Evolutionary conservation across 2,113 vertebrate genomes (phyloP).

Genomic region (Corythoichthys intestinalis): DNA sequence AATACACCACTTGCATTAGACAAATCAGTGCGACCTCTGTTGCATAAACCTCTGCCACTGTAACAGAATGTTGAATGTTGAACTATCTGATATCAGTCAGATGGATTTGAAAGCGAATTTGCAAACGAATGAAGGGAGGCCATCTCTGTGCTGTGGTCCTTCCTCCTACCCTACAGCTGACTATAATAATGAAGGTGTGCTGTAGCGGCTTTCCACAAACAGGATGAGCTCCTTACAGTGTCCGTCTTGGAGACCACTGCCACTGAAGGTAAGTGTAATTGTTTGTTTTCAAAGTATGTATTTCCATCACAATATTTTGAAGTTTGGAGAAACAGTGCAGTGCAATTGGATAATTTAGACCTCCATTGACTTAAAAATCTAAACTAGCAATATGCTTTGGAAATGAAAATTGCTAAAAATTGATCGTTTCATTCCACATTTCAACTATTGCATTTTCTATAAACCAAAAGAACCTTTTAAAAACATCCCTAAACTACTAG

Average conservation of each 20-base stretch:
- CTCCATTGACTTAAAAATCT: not conserved
- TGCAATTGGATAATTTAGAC: not conserved
- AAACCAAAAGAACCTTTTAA: not conserved
- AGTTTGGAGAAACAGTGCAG: not conserved
- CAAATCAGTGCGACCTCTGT: not conserved
- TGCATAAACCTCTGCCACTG: slow-evolving; percentile 4
- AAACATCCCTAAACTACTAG: not conserved
- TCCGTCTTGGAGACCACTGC: slow-evolving; percentile 7
- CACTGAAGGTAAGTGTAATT: slow-evolving; percentile 45
- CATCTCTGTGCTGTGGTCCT: not conserved
- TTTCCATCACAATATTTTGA: not conserved
- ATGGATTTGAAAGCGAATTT: slow-evolving; percentile 11
- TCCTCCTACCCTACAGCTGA: slow-evolving; percentile 14
- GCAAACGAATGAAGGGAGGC: slow-evolving; percentile 11
- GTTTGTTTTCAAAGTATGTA: not conserved
- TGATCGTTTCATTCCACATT: not conserved
- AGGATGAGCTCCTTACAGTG: slow-evolving; percentile 42
- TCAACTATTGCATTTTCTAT: not conserved
- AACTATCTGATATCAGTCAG: slow-evolving; percentile 18
- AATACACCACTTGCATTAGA: too few species aligned
- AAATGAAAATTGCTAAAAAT: not conserved
- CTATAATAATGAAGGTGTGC: slow-evolving; percentile 43
- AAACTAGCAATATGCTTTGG: not conserved
- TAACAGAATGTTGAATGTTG: slow-evolving; percentile 13
- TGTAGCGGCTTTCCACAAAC: slow-evolving; percentile 17